Base-by-base conservation (phyloP, 2,797 vertebrate genomes). In the Manis crassicaudata region DNA sequence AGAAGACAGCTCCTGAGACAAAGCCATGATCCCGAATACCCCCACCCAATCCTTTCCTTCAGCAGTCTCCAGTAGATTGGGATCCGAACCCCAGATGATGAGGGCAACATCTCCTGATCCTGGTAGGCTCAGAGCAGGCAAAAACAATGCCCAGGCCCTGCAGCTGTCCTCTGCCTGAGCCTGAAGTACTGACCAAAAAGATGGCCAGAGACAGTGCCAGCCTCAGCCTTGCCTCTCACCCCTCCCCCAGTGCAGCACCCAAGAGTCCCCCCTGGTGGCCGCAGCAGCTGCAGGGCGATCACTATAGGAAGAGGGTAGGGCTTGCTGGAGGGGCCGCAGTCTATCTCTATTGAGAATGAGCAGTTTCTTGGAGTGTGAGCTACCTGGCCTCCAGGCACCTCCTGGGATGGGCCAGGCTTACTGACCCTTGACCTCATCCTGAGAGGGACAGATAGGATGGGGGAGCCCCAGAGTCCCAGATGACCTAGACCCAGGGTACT, bases 191-290 rank as follows among this genome's bases (percentile, higher is more conserved):
- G 58, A 17, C 37, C 43, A 37, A 32, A 50, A 68, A 60, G 32
- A 17, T 32, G 20, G 32, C 40, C n/a, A 23, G 62, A 60, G 58
- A 5, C 56, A 16, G 40, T 9, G 21, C 73, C 32, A 63, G 63
- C 56, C 37, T 58, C 56, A 75, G 72, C 32, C 63, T 25, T 32
- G 60, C 46, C 62, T 73, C 37, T 54, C 81, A 76, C 88, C 14
- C 6, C 32, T 77, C n/a, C 50, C 54, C 14, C 35, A 76, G 46
- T 50, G 46, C 29, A 87, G 40, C 32, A 46, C 16, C 32, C 35
- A 50, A 92, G 77, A 93, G 73, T 68, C 62, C 86, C 50, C 46
- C 82, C 50, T n/a, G 52, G 32, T 70, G 92, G 88, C 54, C 92
- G 37, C 56, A 18, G 56, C 32, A 60, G 75, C 65, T 50, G 20